Percentiles rank a stretch among this genome's conserved stretches.
Conservation (phyloP, 2,113 vertebrate genomes). For the Rhinolophus ferrumequinum region DNA sequence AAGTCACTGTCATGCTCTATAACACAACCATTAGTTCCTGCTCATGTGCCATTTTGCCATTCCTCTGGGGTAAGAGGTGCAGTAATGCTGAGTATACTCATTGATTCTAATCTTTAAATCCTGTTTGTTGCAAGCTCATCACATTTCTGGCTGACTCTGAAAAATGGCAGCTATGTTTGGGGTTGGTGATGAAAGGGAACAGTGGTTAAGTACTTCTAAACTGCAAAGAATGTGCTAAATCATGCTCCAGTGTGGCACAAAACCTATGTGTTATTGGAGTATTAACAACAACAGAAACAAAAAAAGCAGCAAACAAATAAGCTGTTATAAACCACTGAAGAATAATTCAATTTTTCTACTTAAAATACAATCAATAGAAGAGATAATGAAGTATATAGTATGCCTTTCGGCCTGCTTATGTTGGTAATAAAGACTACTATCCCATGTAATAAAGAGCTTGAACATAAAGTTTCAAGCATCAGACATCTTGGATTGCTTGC, state of each 20-base stretch:
- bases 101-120: slow-evolving; percentile 26
- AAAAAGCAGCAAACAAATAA: neutral
- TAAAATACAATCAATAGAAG: neutral
- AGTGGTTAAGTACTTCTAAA: neutral
- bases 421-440: neutral
- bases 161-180: neutral
- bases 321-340: neutral
- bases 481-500: neutral
- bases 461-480: neutral
- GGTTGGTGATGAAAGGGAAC: neutral
- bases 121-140: slow-evolving; percentile 18
- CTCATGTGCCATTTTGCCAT: neutral
- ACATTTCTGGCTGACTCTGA: slow-evolving; percentile 40
- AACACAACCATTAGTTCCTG: neutral
- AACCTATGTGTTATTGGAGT: neutral
- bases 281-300: neutral
- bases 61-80: neutral
- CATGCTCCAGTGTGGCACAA: neutral
- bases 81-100: neutral
- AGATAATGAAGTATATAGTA: neutral
- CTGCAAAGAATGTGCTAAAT: neutral
- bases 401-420: neutral
- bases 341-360: neutral
- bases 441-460: neutral
- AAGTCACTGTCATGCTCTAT: neutral